Percentiles rank a stretch among this genome's conserved stretches.
phyloP scores from a whole-genome alignment of 2,888 invertebrate genomes.

The Dusona sp. region DNA sequence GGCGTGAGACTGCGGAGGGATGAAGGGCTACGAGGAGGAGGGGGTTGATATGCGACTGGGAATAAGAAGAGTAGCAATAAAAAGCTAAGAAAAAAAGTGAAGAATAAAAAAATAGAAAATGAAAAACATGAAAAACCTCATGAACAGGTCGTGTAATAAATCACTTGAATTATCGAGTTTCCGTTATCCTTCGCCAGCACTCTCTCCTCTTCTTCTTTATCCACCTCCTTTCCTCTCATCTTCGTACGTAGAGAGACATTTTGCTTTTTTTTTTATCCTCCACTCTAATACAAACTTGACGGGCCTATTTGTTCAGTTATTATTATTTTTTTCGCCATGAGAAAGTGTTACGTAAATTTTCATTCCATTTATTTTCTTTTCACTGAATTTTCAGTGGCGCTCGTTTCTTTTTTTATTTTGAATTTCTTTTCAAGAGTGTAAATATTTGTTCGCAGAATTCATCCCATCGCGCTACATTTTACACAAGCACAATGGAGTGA shows the following conservation, averaged over 20 bases:
- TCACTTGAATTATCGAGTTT: constrained; percentile 67
- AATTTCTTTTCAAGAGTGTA: background rate
- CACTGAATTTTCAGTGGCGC: background rate
- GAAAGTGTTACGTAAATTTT: background rate
- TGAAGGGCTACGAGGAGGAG: background rate
- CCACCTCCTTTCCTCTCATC: background rate
- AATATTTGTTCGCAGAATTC: background rate
- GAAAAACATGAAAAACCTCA: constrained; percentile 56
- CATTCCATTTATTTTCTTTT: background rate
- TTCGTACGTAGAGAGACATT: background rate
- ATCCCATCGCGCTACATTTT: background rate
- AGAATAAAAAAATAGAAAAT: constrained; percentile 37
- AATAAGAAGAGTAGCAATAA: constrained; percentile 42
- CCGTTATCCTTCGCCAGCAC: constrained; percentile 54
- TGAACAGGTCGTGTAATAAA: constrained; percentile 66
- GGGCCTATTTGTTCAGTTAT: constrained; percentile 7
- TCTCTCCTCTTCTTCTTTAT: constrained; percentile 23
- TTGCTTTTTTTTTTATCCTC: background rate
- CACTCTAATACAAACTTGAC: constrained; percentile 7
- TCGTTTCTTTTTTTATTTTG: background rate
- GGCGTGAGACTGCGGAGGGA: constrained; percentile 17
- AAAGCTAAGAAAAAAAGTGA: constrained; percentile 29
- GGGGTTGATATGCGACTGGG: constrained; percentile 6
- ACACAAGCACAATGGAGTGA: background rate
- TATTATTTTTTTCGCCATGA: background rate